Conservation (phyloP, 2,113 vertebrate species). For the Bostrychus sinensis region DNA sequence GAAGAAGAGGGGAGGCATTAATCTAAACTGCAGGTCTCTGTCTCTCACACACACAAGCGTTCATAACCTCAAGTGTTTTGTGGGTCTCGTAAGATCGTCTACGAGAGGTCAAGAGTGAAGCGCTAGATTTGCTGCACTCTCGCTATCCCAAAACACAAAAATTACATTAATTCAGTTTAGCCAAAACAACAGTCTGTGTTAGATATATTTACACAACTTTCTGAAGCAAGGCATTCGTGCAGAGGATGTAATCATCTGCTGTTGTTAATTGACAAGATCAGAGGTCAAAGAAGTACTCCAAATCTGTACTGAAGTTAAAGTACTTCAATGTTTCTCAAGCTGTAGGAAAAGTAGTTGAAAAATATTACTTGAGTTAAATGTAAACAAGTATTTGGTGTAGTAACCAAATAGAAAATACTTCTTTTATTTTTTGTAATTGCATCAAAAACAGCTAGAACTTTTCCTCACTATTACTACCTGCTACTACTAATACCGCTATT, state of each 20-base stretch:
- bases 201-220: neutral
- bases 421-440: too few relatives aligned
- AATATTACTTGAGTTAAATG: too few relatives aligned
- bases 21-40: constrained; percentile 53
- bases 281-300: too few relatives aligned
- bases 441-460: too few relatives aligned
- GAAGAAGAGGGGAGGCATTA: constrained; percentile 64
- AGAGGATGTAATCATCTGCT: neutral
- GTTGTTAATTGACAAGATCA: too few relatives aligned
- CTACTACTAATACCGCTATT: too few relatives aligned
- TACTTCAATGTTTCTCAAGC: too few relatives aligned
- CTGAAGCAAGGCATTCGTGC: neutral
- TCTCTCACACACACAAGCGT: constrained; percentile 10
- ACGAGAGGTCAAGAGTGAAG: constrained; percentile 35
- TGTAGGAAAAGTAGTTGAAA: too few relatives aligned
- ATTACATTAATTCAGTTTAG: constrained; percentile 27
- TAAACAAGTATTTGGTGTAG: too few relatives aligned
- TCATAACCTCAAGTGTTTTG: neutral
- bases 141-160: constrained; percentile 17
- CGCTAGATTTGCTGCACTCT: neutral
- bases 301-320: too few relatives aligned
- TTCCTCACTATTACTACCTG: too few relatives aligned
- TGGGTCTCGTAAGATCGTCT: constrained; percentile 11
- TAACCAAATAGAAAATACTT: too few relatives aligned
- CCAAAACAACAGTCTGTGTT: neutral